These are phyloP conservation scores for Hyaena hyaena DNA, from an alignment of 2,113 vertebrate genomes.

Conservation along the genomic window DNA sequence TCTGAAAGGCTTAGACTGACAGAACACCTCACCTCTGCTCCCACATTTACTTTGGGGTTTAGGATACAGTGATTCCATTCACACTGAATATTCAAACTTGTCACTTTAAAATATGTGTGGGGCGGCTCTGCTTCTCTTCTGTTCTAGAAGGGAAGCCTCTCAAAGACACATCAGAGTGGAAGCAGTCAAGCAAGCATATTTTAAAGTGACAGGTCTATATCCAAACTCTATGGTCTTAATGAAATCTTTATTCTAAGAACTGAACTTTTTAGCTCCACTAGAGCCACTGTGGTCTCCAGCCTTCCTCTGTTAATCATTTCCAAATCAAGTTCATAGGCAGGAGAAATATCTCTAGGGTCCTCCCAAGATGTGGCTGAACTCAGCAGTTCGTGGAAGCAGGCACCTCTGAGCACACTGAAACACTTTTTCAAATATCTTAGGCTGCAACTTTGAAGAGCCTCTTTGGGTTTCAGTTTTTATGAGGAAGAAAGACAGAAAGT, in stretches of 20 bases:
- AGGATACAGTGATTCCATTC: conserved; percentile 65
- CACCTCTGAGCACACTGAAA: conserved; percentile 45
- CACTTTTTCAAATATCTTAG: conserved; percentile 62
- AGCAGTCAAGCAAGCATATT: conserved; percentile 68
- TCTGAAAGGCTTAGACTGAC: conserved; percentile 46
- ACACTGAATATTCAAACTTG: conserved; percentile 58
- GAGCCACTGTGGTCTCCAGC: conserved; percentile 42
- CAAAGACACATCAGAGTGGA: conserved; percentile 56
- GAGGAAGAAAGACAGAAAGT: conserved; percentile 26
- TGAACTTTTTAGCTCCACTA: conserved; percentile 64
- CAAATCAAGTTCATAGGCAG: conserved; percentile 73
- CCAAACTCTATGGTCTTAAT: conserved; percentile 67
- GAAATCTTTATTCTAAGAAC: conserved; percentile 73
- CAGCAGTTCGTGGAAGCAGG: neutral
- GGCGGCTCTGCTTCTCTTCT: conserved; percentile 34
- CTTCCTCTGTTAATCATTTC: conserved; percentile 71
- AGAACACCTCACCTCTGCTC: conserved; percentile 55
- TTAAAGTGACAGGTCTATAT: conserved; percentile 73
- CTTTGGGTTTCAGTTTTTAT: neutral
- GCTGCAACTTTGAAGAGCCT: conserved; percentile 44
- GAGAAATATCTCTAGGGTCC: conserved; percentile 52
- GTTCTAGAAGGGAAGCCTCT: conserved; percentile 64
- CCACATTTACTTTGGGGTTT: conserved; percentile 63
- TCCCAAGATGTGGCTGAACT: conserved; percentile 63
- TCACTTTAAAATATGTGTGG: conserved; percentile 66